Conservation (phyloP, 2,113 vertebrate species). For the Shinisaurus crocodilurus region DNA sequence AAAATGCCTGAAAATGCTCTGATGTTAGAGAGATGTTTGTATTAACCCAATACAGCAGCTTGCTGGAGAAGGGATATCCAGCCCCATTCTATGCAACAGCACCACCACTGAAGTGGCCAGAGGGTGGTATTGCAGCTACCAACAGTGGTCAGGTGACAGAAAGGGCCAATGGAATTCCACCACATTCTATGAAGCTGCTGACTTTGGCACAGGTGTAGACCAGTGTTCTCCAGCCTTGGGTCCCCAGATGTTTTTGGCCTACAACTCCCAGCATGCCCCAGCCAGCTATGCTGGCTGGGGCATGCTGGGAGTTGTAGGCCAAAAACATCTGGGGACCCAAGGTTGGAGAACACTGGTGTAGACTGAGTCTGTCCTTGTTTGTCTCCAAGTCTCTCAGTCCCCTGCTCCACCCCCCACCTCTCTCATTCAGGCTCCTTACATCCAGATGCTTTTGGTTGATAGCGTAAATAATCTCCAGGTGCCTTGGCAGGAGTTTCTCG, state of each 20-base stretch:
- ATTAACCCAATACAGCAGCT: no score
- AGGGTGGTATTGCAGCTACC: neutral
- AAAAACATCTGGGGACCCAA: no score
- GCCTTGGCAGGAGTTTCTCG: slow-evolving; percentile 85
- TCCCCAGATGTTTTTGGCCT: no score
- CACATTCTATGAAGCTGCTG: neutral
- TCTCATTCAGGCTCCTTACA: slow-evolving; percentile 63
- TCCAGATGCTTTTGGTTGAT: slow-evolving; percentile 88
- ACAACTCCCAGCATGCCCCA: no score
- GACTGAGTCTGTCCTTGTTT: neutral
- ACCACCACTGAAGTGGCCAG: neutral
- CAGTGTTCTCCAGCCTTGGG: no score
- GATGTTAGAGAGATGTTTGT: neutral
- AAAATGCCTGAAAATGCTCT: neutral
- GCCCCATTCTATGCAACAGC: neutral
- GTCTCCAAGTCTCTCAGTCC: neutral
- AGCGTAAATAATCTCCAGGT: slow-evolving; percentile 86
- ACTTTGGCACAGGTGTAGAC: neutral
- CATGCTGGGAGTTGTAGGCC: no score
- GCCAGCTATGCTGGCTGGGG: no score
- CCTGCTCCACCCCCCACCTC: no score
- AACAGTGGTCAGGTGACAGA: neutral
- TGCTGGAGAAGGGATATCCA: neutral
- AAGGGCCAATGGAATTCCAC: neutral
- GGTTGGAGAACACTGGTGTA: neutral